These are phyloP conservation scores for Odontomyia ornata DNA, from an alignment of 2,888 invertebrate species.

Conservation along the genomic window DNA sequence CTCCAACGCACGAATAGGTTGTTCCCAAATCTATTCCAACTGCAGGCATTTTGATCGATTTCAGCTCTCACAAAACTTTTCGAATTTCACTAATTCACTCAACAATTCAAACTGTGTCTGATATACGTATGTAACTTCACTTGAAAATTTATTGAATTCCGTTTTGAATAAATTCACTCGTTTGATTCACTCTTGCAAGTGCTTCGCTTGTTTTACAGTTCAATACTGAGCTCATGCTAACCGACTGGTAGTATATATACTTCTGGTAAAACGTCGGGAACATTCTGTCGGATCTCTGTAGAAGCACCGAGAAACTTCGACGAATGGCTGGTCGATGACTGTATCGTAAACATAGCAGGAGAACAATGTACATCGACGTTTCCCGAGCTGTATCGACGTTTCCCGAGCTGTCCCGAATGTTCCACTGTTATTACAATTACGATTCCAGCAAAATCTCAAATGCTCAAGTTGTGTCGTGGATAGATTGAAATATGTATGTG, in stretches of 20 bases:
- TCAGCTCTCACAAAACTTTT: neutral
- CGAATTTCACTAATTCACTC: neutral
- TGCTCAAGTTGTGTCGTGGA: too few species aligned
- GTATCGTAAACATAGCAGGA: too few species aligned
- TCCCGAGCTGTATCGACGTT: too few species aligned
- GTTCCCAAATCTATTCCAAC: slow-evolving; percentile 88
- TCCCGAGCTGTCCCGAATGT: too few species aligned
- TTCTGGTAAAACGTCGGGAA: slow-evolving; percentile 17
- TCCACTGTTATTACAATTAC: too few species aligned
- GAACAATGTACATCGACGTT: too few species aligned
- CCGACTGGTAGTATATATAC: slow-evolving; percentile 39
- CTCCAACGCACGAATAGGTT: slow-evolving; percentile 86
- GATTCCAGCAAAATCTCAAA: too few species aligned
- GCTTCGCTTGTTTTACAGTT: slow-evolving; percentile 35
- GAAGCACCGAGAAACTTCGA: slow-evolving; percentile 1
- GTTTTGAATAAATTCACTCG: slow-evolving; percentile 22
- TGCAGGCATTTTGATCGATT: slow-evolving; percentile 64
- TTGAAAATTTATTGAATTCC: neutral
- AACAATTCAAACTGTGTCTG: too few species aligned
- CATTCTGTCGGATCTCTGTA: slow-evolving; percentile 8
- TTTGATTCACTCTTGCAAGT: slow-evolving; percentile 14
- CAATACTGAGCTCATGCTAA: slow-evolving; percentile 16
- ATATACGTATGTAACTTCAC: neutral
- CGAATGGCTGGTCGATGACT: neutral
- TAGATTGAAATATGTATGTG: too few species aligned